Conservation (phyloP, 2,113 vertebrate species). For the Dolichallabes microphthalmus region DNA sequence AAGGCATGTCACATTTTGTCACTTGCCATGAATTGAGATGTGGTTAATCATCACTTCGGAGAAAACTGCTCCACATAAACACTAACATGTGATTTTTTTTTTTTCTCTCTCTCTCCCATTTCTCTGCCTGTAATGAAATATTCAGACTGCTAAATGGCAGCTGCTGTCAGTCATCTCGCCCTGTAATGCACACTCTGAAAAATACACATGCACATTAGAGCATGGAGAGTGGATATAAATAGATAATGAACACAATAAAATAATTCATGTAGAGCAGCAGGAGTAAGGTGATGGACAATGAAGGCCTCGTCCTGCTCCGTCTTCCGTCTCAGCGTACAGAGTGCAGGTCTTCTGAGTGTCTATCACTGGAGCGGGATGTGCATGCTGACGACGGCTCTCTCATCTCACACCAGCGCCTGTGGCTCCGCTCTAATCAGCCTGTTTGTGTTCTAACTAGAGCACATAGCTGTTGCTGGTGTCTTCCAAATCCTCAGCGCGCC, state of each 20-base stretch:
- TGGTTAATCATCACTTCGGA: slow-evolving; percentile 39
- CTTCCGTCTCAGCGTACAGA: neutral
- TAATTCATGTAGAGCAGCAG: slow-evolving; percentile 32
- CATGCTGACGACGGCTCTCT: neutral
- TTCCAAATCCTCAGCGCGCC: neutral
- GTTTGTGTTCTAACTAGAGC: slow-evolving; percentile 26
- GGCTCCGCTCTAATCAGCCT: slow-evolving; percentile 10
- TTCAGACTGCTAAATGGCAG: slow-evolving; percentile 25
- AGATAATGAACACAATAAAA: slow-evolving; percentile 31
- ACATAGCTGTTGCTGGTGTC: slow-evolving; percentile 14
- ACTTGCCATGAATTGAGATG: slow-evolving; percentile 8
- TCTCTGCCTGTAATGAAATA: slow-evolving; percentile 14
- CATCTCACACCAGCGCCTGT: neutral
- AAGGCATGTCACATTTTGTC: slow-evolving; percentile 2
- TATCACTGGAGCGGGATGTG: neutral
- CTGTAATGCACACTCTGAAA: slow-evolving; percentile 28
- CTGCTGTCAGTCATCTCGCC: slow-evolving; percentile 40
- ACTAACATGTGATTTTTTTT: slow-evolving; percentile 5
- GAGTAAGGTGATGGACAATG: slow-evolving; percentile 3
- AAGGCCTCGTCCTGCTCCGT: slow-evolving; percentile 2
- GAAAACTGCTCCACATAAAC: slow-evolving; percentile 16
- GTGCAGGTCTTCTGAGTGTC: neutral
- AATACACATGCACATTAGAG: slow-evolving; percentile 7
- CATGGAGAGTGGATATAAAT: slow-evolving; percentile 31
- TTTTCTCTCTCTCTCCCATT: slow-evolving; percentile 22